Percentiles rank a stretch among this genome's conserved stretches.
These are phyloP conservation scores for Acrocyrtus sp. DNA, from an alignment of 2,888 invertebrate genomes.

Conservation along the genomic window DNA sequence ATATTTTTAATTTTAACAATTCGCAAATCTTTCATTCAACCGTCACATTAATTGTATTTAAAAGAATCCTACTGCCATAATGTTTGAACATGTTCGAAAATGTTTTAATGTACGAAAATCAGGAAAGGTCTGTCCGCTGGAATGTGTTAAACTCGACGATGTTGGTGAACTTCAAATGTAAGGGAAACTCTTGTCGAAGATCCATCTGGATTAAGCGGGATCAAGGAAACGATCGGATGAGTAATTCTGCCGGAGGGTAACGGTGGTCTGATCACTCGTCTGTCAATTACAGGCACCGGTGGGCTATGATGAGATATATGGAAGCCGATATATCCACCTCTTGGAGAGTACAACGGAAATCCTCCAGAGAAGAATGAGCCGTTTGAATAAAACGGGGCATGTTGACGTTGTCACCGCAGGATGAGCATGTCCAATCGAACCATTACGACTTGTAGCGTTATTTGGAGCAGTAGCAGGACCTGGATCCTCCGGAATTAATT, in stretches of 20 bases:
- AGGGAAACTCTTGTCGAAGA: constrained; percentile 23
- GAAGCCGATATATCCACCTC: constrained; percentile 14
- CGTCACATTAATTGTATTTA: too few species aligned
- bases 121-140: too few species aligned
- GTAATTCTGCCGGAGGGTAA: constrained; percentile 11
- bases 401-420: background rate
- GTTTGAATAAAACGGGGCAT: constrained; percentile 1
- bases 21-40: too few species aligned
- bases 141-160: too few species aligned
- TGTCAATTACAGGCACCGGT: constrained; percentile 12
- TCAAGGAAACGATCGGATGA: constrained; percentile 31
- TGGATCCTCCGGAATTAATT: background rate
- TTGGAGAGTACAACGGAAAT: constrained; percentile 28
- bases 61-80: background rate
- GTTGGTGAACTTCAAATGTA: constrained; percentile 35
- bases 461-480: too few species aligned
- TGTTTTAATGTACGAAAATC: constrained; percentile 7
- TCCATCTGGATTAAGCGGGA: constrained; percentile 28
- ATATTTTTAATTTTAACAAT: too few species aligned
- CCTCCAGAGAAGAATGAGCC: constrained; percentile 33
- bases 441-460: too few species aligned
- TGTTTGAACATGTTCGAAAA: too few species aligned
- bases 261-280: background rate
- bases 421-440: too few species aligned
- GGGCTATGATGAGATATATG: constrained; percentile 25